phyloP scores from a whole-genome alignment of 2,113 vertebrate species.

The Lynx canadensis region DNA sequence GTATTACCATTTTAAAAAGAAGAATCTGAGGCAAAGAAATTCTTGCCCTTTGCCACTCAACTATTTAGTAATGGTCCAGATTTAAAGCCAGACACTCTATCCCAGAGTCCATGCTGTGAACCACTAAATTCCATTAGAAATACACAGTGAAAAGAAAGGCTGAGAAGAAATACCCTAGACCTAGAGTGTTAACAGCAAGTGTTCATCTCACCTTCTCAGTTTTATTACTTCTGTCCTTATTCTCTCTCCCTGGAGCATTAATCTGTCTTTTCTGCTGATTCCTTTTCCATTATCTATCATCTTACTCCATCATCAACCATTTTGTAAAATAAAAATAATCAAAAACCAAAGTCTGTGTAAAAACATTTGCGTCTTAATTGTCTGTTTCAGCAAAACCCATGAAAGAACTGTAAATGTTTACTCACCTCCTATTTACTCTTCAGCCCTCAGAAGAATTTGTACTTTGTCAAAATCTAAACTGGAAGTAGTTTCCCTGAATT shows the following conservation, averaged over 20 bases:
- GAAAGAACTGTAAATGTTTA: neutral
- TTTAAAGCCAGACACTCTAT: neutral
- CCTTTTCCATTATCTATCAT: neutral
- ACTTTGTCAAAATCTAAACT: neutral
- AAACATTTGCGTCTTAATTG: neutral
- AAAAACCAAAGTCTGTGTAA: neutral
- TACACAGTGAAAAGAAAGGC: neutral
- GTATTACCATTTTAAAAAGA: slow-evolving; percentile 8
- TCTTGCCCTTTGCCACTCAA: neutral
- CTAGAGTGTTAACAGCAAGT: neutral
- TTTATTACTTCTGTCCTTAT: neutral
- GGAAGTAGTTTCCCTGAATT: neutral
- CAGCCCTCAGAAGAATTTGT: neutral
- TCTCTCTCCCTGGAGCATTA: neutral
- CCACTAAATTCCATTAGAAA: slow-evolving; percentile 19
- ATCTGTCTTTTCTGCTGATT: neutral
- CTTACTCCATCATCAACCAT: neutral
- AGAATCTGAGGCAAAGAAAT: neutral
- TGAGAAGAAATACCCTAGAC: neutral
- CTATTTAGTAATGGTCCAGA: neutral
- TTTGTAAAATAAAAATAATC: neutral
- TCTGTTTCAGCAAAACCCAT: neutral
- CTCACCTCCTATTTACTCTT: neutral
- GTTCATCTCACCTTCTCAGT: neutral
- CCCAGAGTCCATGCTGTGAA: neutral